Evolutionary conservation across 2,797 vertebrate species (phyloP), one percentile per base, ranked within the genome.

Genomic region (Acrocephalus scirpaceus): DNA sequence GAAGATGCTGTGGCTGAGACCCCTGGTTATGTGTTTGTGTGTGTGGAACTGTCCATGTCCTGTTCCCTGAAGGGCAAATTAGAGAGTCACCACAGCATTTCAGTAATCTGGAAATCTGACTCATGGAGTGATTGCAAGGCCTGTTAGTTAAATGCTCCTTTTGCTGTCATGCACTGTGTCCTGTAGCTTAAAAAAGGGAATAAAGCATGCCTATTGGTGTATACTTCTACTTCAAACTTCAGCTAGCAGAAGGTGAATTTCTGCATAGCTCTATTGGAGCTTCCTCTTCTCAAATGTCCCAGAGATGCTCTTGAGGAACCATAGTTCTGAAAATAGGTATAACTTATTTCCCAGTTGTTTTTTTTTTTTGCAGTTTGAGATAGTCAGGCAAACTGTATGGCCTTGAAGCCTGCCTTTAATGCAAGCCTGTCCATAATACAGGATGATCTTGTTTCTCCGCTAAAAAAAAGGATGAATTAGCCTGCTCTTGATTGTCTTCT

Each of bases 151-250:
- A 40, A 15, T 61, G n/a, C 26, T 64, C 58, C 1, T 57, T 89
- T 61, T 45, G 20, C 71, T 88, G 64, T 27, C 13, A 0, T 22
- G 21, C 7, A 0, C 34, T 70, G 38, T 18, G 3, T 25, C 25
- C 32, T 44, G 44, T 22, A 47, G 64, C 53, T 86, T 51, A 79
- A 3, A 87, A 77, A 73, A 16, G 48, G 48, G 48, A 93, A 60
- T 47, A 42, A 66, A 27, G 5, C 2, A 1, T 2, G 1, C 6
- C 29, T 64, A 42, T 45, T 9, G 7, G 2, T 17, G 14, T 36
- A 0, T 34, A 3, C 45, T 44, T 76, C 40, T 47, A 6, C 69
- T 70, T 69, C 32, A 47, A 50, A 42, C 45, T 83, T 69, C 58
- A 61, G 30, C 36, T 65, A 66, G 48, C n/a, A 25, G 30, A 76